Percentiles rank a stretch among this genome's conserved stretches.
Conservation (phyloP, 1,140 invertebrate species). For the Macrosteles quadrilineatus region DNA sequence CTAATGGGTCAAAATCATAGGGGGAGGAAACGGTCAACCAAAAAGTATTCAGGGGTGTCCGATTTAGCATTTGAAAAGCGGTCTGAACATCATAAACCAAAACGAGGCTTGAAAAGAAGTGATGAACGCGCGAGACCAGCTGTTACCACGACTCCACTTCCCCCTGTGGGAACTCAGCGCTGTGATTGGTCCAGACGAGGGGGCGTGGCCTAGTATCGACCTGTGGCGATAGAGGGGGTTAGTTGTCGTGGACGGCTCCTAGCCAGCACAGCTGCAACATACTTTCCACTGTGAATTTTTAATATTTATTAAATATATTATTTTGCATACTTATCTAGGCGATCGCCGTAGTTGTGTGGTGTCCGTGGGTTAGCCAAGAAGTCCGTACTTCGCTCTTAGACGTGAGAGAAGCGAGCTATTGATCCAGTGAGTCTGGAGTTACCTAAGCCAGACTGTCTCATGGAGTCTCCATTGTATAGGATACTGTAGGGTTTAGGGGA, state of each 20-base stretch:
- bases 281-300: constrained; percentile 5
- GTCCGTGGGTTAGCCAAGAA: too few relatives aligned
- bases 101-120: constrained; percentile 20
- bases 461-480: too few relatives aligned
- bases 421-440: too few relatives aligned
- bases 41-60: constrained; percentile 20
- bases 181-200: not conserved
- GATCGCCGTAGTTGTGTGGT: too few relatives aligned
- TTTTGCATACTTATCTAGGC: not conserved
- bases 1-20: constrained; percentile 18
- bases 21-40: constrained; percentile 18
- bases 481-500: too few relatives aligned
- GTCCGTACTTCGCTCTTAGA: too few relatives aligned
- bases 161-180: not conserved
- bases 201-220: constrained; percentile 13
- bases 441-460: too few relatives aligned
- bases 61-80: constrained; percentile 24
- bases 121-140: not conserved
- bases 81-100: constrained; percentile 18
- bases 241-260: constrained; percentile 12
- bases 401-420: too few relatives aligned
- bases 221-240: not conserved
- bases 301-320: constrained; percentile 11
- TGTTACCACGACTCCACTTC: not conserved
- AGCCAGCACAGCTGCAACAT: not conserved